Conservation (phyloP, 2,113 vertebrate genomes). For the Tursiops truncatus region DNA sequence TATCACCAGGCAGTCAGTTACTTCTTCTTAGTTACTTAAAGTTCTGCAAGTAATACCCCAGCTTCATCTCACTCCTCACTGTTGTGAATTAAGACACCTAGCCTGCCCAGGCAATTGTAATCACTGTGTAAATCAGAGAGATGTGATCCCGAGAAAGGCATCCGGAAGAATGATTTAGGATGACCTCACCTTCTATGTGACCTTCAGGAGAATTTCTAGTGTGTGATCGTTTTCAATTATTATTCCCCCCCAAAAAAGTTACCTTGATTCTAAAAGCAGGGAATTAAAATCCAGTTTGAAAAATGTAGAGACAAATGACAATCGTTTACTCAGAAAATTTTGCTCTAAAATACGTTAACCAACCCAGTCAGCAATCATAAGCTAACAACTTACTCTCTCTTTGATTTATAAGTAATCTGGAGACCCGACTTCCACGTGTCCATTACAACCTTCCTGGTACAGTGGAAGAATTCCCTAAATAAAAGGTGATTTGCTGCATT, state of each 20-base stretch:
- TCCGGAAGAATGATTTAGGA: not conserved
- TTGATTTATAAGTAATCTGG: not conserved
- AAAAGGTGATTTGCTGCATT: not conserved
- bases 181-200: not conserved
- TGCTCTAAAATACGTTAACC: not conserved
- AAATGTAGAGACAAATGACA: not conserved
- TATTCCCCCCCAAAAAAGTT: not conserved
- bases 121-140: not conserved
- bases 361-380: not conserved
- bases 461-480: not conserved
- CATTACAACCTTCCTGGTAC: not conserved
- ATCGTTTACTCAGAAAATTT: not conserved
- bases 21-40: not conserved
- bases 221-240: not conserved
- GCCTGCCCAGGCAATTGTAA: not conserved
- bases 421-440: not conserved
- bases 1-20: not conserved
- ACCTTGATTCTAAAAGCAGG: not conserved
- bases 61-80: not conserved
- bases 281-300: not conserved
- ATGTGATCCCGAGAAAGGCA: not conserved
- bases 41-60: not conserved
- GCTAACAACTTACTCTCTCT: not conserved
- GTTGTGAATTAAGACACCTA: accelerated
- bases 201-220: not conserved